Conservation (phyloP, 2,113 vertebrate genomes). For the human region GRCh38 chr18:48755501-48756000, state of each 20-base stretch:
- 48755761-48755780: too few relatives aligned
- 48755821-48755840: not conserved
- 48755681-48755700: not conserved
- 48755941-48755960: not conserved
- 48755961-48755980: not conserved
- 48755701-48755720: not conserved
- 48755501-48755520: not conserved
- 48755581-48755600: fast-evolving
- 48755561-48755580: not conserved
- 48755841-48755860: not conserved
- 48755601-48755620: too few relatives aligned
- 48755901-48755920: not conserved
- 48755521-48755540: not conserved
- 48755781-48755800: not conserved
- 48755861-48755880: not conserved
- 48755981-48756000: not conserved
- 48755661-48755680: not conserved
- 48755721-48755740: not conserved
- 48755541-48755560: not conserved
- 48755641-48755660: fast-evolving
- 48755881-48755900: not conserved
- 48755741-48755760: not conserved
- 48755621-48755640: not conserved
- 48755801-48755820: not conserved
- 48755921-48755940: not conserved